Evolutionary conservation across 2,888 invertebrate species (phyloP), one percentile per base, ranked within the genome.

Genomic region (Acholoe squamosa): DNA sequence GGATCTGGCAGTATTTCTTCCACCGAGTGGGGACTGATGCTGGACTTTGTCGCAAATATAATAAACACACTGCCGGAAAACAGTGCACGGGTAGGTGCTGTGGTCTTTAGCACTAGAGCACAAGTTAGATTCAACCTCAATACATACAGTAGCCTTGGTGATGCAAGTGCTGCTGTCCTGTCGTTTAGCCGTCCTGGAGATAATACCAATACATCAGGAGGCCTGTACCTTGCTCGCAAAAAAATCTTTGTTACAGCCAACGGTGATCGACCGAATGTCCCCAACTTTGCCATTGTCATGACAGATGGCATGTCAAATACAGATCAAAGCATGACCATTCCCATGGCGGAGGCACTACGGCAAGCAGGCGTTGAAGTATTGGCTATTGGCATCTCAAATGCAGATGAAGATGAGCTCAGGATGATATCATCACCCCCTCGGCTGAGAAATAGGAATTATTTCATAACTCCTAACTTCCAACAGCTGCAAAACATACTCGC

Each of bases 401-500:
- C 61, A 10, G 67, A 89, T 89, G 89, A 61, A 25, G n/a, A 54
- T 61, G 89, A 89, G 28, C 89, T 89, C 7, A 12, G 28, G 61
- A 61, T 7, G 14, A 54, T 89, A 16, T 84, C 84, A 52, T 84
- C 84, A 0, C 89, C 52, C 10, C 91, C 91, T 7, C 91, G 84
- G 31, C 33, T 33, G 12, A 10, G 28, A n/a, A 33, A 51, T 33
- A 10, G 28, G 34, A 89, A 91, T 56, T 91, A 90, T 56, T 91
- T 89, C 86, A 56, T 28, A 12, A n/a, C n/a, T n/a, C n/a, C n/a
- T n/a, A n/a, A n/a, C n/a, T n/a, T n/a, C n/a, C n/a, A n/a, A n/a
- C n/a, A 33, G 12, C 52, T 89, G 19, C 10, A 80, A 12, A 89
- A 33, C 51, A 71, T 89, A 25, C 28, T 84, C 5, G 84, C 43